Percentiles rank a stretch among this genome's conserved stretches.
These are phyloP conservation scores for Neotragus pygmaeus DNA, from an alignment of 2,113 vertebrate genomes.

Conservation along the genomic window DNA sequence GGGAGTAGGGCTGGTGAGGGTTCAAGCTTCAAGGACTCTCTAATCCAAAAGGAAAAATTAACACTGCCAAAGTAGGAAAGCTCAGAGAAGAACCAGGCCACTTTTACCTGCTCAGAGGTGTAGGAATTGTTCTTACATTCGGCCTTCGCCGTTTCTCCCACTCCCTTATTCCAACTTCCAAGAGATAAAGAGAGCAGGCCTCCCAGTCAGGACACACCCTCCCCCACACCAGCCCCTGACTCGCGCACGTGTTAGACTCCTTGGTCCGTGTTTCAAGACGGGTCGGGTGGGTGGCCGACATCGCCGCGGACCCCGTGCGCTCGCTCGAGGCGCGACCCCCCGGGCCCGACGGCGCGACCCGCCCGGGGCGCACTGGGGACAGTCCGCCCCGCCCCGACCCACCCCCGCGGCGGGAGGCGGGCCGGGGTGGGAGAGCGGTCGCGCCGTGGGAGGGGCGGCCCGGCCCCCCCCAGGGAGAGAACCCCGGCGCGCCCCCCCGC, in stretches of 20 bases:
- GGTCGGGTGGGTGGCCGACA: too few species aligned
- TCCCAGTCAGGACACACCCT: slow-evolving; percentile 38
- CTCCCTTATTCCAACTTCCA: slow-evolving; percentile 57
- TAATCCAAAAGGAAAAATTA: not conserved
- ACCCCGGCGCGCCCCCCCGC: too few species aligned
- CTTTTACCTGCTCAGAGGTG: slow-evolving; percentile 47
- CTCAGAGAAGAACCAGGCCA: slow-evolving; percentile 5
- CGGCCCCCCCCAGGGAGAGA: accelerated
- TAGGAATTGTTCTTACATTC: slow-evolving; percentile 44
- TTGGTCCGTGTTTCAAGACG: too few species aligned
- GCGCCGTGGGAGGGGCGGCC: too few species aligned
- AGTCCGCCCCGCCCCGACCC: too few species aligned
- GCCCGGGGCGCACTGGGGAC: too few species aligned
- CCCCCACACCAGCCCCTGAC: not conserved
- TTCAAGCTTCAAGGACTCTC: not conserved
- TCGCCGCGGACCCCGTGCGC: too few species aligned
- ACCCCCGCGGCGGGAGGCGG: too few species aligned
- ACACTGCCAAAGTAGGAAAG: not conserved
- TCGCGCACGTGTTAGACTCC: too few species aligned
- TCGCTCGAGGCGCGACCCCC: too few species aligned
- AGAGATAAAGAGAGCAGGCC: slow-evolving; percentile 42
- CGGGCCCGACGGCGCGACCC: too few species aligned
- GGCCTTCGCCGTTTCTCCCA: slow-evolving; percentile 45
- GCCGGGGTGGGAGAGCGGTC: too few species aligned
- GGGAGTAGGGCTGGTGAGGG: not conserved